A percentile compares a stretch with the other conserved stretches of the same genome.
These are phyloP conservation scores for Lasiommata megera DNA, from an alignment of 2,888 invertebrate genomes.

Conservation along the genomic window DNA sequence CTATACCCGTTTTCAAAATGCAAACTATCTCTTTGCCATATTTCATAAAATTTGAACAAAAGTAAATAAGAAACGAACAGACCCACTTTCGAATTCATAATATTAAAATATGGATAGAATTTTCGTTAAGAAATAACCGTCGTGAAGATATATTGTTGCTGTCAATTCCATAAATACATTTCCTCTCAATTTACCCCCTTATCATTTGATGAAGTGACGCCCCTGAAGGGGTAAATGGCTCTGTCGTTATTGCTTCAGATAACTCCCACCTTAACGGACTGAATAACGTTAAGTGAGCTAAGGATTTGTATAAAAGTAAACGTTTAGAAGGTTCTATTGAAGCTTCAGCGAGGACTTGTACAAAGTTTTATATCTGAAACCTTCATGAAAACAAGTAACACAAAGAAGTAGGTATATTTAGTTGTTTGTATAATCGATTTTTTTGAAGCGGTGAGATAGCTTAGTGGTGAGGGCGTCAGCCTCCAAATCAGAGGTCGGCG, in stretches of 20 bases:
- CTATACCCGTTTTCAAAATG: no score
- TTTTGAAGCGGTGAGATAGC: no score
- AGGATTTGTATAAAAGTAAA: not conserved
- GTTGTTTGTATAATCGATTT: no score
- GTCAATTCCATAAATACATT: slow-evolving; percentile 8
- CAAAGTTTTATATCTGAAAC: no score
- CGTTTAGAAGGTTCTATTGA: not conserved
- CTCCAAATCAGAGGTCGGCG: no score
- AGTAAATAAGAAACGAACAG: no score
- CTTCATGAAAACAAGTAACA: no score
- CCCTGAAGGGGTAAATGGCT: not conserved
- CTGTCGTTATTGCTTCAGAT: not conserved
- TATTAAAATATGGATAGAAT: not conserved
- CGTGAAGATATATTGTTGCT: not conserved
- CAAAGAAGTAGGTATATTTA: no score
- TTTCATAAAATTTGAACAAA: no score
- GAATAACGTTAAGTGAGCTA: not conserved
- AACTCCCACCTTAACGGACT: not conserved
- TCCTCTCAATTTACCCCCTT: slow-evolving; percentile 14
- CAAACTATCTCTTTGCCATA: no score
- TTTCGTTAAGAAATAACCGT: not conserved
- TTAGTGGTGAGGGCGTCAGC: no score
- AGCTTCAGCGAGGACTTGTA: no score
- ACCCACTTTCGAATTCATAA: not conserved
- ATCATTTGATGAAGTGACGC: slow-evolving; percentile 9